Conservation (phyloP, 2,113 vertebrate genomes). For the Cyanoderma ruficeps region DNA sequence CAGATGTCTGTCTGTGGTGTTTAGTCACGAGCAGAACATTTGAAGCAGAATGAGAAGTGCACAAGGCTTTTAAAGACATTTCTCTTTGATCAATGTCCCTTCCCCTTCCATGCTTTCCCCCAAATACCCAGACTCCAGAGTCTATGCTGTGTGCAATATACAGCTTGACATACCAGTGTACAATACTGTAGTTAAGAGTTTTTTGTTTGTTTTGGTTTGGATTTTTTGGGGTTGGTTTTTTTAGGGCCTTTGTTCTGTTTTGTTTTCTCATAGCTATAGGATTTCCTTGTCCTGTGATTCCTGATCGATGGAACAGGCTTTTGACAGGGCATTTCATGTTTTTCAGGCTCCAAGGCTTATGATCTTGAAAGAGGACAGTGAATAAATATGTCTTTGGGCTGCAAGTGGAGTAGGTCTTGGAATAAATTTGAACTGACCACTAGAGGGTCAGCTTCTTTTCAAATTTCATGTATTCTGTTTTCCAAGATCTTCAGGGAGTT, state of each 20-base stretch:
- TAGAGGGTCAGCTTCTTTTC: not conserved
- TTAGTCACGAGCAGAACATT: not conserved
- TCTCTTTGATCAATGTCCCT: not conserved
- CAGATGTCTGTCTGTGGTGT: not conserved
- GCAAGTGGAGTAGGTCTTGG: not conserved
- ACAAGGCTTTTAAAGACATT: not conserved
- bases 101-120: not conserved
- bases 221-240: not conserved
- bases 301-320: not conserved
- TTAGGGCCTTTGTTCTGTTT: not conserved
- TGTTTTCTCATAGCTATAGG: not conserved
- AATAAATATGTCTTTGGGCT: not conserved
- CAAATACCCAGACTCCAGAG: not conserved
- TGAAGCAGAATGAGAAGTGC: not conserved
- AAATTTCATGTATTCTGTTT: not conserved
- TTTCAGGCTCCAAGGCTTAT: not conserved
- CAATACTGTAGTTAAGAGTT: accelerated
- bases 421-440: not conserved
- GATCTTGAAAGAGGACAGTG: not conserved
- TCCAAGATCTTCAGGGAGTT: not conserved
- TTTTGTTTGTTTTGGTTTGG: not conserved
- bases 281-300: not conserved
- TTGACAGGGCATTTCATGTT: not conserved
- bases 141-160: not conserved
- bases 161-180: not conserved